Percentiles rank a stretch among this genome's conserved stretches.
These are phyloP conservation scores for Gallinago undulata DNA, from an alignment of 2,113 vertebrate genomes.

Conservation along the genomic window DNA sequence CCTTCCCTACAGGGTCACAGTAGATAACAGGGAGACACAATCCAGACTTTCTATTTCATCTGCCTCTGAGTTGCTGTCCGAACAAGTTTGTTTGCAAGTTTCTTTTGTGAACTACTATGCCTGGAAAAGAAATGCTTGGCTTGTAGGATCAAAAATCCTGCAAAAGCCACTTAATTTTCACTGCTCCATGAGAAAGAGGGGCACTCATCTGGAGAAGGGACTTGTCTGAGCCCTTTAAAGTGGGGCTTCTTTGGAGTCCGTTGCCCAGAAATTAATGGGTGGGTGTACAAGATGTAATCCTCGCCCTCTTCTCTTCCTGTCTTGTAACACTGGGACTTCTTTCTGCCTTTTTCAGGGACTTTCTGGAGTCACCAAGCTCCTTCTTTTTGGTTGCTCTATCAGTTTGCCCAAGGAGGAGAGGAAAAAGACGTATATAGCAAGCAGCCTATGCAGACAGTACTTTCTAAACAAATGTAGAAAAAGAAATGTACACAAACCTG, in stretches of 20 bases:
- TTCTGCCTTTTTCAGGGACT: background rate
- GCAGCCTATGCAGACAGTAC: background rate
- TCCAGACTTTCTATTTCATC: background rate
- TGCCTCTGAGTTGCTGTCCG: background rate
- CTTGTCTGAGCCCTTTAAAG: background rate
- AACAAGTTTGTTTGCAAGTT: background rate
- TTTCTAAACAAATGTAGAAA: background rate
- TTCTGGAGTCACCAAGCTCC: background rate
- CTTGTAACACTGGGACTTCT: background rate
- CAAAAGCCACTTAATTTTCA: background rate
- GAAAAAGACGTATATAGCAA: background rate
- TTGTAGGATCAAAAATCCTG: background rate
- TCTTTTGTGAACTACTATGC: background rate
- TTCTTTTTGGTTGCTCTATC: background rate
- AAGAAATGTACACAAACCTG: background rate
- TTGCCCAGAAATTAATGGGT: accelerated
- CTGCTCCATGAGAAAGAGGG: background rate
- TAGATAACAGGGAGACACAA: background rate
- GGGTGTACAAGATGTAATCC: background rate
- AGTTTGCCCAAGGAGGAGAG: background rate
- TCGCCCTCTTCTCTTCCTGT: background rate
- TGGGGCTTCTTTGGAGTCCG: background rate
- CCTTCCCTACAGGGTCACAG: background rate
- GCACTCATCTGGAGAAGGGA: background rate
- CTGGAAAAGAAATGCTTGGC: background rate